Evolutionary conservation across 2,113 vertebrate species (phyloP), one percentile per base, ranked within the genome.

Genomic region (Chrysochloris asiatica): DNA sequence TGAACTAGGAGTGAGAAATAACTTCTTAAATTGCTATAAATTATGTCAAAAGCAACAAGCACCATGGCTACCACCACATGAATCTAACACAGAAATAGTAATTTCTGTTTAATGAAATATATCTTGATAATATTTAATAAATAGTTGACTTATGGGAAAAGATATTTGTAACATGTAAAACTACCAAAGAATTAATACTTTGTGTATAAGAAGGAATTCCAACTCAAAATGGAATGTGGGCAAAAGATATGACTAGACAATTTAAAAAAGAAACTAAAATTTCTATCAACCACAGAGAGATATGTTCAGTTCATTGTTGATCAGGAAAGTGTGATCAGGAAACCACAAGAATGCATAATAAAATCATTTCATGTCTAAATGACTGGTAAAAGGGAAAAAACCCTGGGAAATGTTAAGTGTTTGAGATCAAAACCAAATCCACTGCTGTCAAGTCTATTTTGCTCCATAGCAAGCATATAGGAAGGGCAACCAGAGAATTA

Each of bases 1-100:
- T 76, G 48, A 86, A 87, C 56, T 36, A 67, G n/a, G 21, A 36
- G 16, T 54, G 19, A 11, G 22, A 5, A 76, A 85, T 4, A 41
- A 26, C 63, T 45, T 43, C 61, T 45, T 50, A 24, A 56, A 43
- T 92, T 81, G 71, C 79, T 94, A 79, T 48, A 91, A 73, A 93
- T 93, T 82, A 91, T 69, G 87, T 95, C 61, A 89, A 91, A 94
- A 84, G 81, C 47, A 81, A 81, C 87, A 78, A 33, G 33, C 36
- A 63, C 9, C 24, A 22, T 59, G 24, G 9, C 26, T 22, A 59
- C 24, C 26, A 24, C 24, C 61, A 90, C 84, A 84, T 87, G 45
- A n/a, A n/a, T n/a, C n/a, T n/a, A n/a, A n/a, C n/a, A n/a, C n/a
- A n/a, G n/a, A n/a, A n/a, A n/a, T n/a, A 45, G 61, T 6, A 12